phyloP scores from a whole-genome alignment of 2,888 invertebrate genomes.

The Lasioglossum calceatum region DNA sequence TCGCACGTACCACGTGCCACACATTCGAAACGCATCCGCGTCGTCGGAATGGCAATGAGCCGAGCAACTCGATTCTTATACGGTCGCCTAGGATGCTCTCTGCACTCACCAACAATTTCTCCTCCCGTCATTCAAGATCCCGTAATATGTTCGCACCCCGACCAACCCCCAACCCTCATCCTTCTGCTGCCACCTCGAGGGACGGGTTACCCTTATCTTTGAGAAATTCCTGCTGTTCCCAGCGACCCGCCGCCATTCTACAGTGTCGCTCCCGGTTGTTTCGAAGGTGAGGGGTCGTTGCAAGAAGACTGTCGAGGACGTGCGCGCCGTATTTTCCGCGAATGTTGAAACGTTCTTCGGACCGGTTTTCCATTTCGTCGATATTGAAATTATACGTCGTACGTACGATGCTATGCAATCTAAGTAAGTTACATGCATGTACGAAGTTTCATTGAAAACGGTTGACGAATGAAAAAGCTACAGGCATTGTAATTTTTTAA shows the following conservation, averaged over 20 bases:
- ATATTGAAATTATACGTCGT: too few relatives aligned
- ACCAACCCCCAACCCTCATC: constrained; percentile 23
- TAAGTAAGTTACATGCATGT: too few relatives aligned
- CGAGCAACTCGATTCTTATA: constrained; percentile 9
- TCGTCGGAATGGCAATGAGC: constrained; percentile 20
- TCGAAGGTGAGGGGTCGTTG: constrained; percentile 21
- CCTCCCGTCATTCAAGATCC: constrained; percentile 33
- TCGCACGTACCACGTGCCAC: constrained; percentile 2
- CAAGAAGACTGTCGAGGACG: neutral
- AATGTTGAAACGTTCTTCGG: neutral
- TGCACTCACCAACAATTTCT: constrained; percentile 60
- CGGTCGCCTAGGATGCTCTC: constrained; percentile 24
- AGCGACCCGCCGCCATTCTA: constrained; percentile 37
- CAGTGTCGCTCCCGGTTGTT: constrained; percentile 45
- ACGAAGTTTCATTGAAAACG: too few relatives aligned
- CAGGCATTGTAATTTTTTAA: too few relatives aligned
- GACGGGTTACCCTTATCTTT: constrained; percentile 64
- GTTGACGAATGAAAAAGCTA: too few relatives aligned
- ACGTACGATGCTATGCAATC: too few relatives aligned
- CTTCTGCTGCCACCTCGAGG: constrained; percentile 1
- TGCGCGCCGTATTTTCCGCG: neutral
- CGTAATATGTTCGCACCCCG: constrained; percentile 65
- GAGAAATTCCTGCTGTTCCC: constrained; percentile 45
- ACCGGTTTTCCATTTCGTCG: neutral
- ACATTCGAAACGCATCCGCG: constrained; percentile 10